Conservation (phyloP, 2,888 invertebrate species). For the Tillus elongatus region DNA sequence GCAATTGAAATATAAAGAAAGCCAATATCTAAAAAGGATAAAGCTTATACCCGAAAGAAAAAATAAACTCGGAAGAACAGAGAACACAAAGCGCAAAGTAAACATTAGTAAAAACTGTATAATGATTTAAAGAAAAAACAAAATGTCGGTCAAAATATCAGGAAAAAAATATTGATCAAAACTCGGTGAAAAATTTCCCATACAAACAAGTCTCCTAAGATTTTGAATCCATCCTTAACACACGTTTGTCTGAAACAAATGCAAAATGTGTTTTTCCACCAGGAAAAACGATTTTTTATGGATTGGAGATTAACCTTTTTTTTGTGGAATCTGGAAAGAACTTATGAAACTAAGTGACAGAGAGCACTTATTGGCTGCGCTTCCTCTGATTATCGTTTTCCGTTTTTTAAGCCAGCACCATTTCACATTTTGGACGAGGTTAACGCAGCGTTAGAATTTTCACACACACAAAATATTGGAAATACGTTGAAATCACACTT, state of each 20-base stretch:
- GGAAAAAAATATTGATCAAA: conserved; percentile 63
- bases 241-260: conserved; percentile 81
- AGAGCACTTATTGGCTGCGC: conserved; percentile 89
- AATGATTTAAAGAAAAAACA: conserved; percentile 55
- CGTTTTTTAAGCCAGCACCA: conserved; percentile 95
- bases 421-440: conserved; percentile 99
- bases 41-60: conserved; percentile 50
- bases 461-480: conserved; percentile 98
- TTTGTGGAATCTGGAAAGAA: conserved; percentile 93
- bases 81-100: conserved; percentile 81
- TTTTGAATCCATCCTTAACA: conserved; percentile 90
- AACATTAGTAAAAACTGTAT: conserved; percentile 70
- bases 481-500: conserved; percentile 88
- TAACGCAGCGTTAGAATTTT: conserved; percentile 94
- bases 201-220: conserved; percentile 83
- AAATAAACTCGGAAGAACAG: conserved; percentile 58
- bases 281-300: conserved; percentile 68
- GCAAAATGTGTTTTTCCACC: conserved; percentile 74
- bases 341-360: conserved; percentile 94
- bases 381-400: conserved; percentile 91
- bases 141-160: conserved; percentile 63
- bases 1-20: conserved; percentile 29
- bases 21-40: conserved; percentile 46
- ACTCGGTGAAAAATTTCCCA: conserved; percentile 73
- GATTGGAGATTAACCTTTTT: conserved; percentile 83